Evolutionary conservation across 1,140 invertebrate species (phyloP).

Genomic region (Drosophila trapezifrons): DNA sequence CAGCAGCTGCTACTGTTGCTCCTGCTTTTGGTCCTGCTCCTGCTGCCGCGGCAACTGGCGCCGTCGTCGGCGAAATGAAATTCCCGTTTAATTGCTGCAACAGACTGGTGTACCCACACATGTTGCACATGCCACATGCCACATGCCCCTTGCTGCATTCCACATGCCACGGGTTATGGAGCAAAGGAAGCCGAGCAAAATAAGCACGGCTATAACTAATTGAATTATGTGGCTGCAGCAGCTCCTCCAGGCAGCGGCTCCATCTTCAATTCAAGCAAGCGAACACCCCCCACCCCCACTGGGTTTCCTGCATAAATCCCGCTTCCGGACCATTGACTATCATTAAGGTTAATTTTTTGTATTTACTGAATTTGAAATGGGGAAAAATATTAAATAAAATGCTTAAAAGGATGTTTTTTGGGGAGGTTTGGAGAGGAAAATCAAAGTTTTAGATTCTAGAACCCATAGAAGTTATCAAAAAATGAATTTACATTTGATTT

Average conservation of each 20-base stretch:
- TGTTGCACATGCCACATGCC: slow-evolving; percentile 30
- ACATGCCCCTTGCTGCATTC: slow-evolving; percentile 8
- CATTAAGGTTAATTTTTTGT: slow-evolving; percentile 6
- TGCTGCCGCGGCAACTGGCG: slow-evolving; percentile 29
- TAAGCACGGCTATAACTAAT: slow-evolving; percentile 64
- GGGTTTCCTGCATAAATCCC: background rate
- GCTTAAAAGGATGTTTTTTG: too few relatives aligned
- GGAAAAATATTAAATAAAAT: background rate
- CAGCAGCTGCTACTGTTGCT: slow-evolving; percentile 10
- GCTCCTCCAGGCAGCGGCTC: background rate
- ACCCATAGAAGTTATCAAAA: too few relatives aligned
- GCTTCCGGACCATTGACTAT: slow-evolving; percentile 25
- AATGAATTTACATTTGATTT: too few relatives aligned
- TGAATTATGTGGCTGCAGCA: slow-evolving; percentile 67
- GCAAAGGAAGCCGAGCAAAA: slow-evolving; percentile 18
- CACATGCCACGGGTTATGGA: slow-evolving; percentile 15
- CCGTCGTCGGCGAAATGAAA: slow-evolving; percentile 44
- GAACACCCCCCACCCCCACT: too few relatives aligned
- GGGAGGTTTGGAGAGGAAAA: background rate
- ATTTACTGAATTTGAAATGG: background rate
- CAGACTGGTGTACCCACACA: slow-evolving; percentile 29
- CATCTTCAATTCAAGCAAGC: slow-evolving; percentile 28
- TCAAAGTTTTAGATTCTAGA: too few relatives aligned
- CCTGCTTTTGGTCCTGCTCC: background rate
- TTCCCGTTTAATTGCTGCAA: slow-evolving; percentile 55